Evolutionary conservation across 2,113 vertebrate species (phyloP).

Genomic region (Telmatochromis sp.): DNA sequence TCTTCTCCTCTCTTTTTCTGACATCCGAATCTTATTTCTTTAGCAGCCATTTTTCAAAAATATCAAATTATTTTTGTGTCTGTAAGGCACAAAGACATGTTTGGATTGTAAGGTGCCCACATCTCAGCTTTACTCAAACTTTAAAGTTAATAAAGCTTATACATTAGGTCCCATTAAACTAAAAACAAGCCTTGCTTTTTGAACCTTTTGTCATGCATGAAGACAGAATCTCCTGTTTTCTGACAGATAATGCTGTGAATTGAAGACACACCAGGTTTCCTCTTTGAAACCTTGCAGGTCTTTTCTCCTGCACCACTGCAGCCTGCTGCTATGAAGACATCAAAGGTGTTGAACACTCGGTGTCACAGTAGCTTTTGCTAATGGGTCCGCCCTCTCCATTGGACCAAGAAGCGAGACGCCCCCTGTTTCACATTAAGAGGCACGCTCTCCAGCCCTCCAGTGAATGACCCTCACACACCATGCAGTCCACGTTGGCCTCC

Average conservation of each 20-base stretch:
- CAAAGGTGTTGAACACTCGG: constrained; percentile 23
- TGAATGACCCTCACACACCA: background rate
- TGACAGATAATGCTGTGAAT: background rate
- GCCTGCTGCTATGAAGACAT: constrained; percentile 53
- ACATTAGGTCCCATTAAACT: background rate
- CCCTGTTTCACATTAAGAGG: constrained; percentile 45
- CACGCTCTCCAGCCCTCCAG: background rate
- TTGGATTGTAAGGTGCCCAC: background rate
- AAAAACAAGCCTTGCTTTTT: background rate
- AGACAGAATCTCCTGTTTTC: background rate
- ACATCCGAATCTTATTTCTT: rapidly evolving
- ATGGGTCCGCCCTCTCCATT: constrained; percentile 29
- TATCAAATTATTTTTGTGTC: background rate
- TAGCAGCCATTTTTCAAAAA: background rate
- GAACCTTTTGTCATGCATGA: background rate
- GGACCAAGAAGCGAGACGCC: constrained; percentile 1
- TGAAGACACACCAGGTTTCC: background rate
- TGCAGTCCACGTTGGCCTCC: background rate
- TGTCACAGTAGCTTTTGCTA: constrained; percentile 46
- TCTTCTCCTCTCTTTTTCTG: background rate
- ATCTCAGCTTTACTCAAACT: background rate
- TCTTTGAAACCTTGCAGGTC: background rate
- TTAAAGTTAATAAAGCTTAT: background rate
- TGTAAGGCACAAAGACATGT: background rate
- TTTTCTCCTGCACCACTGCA: background rate